Conservation (phyloP, 1,140 invertebrate species). For the Pissodes strobi region DNA sequence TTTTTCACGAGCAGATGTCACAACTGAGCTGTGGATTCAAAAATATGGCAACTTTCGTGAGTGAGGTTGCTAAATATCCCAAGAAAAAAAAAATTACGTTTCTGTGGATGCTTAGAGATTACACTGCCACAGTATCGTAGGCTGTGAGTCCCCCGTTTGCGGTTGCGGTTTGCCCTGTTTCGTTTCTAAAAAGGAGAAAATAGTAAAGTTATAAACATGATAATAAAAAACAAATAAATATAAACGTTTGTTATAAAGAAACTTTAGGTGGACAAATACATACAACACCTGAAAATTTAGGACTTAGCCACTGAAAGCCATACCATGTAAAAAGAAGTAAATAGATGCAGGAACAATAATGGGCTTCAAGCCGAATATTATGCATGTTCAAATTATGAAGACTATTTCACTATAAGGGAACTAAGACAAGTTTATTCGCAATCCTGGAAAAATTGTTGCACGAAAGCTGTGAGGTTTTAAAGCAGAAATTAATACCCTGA, state of each 20-base stretch:
- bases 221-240: not conserved
- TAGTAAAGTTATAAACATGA: too few relatives aligned
- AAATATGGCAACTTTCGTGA: too few relatives aligned
- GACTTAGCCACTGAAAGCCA: not conserved
- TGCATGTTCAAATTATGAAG: too few relatives aligned
- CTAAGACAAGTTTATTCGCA: too few relatives aligned
- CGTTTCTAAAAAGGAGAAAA: constrained; percentile 80
- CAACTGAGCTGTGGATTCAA: too few relatives aligned
- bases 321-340: not conserved
- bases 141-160: constrained; percentile 83
- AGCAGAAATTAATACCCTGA: too few relatives aligned
- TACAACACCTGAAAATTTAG: not conserved
- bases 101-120: constrained; percentile 70
- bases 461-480: too few relatives aligned
- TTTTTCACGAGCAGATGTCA: too few relatives aligned
- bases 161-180: constrained; percentile 71
- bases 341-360: too few relatives aligned
- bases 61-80: constrained; percentile 24
- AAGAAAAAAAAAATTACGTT: constrained; percentile 11
- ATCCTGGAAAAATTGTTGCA: too few relatives aligned
- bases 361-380: too few relatives aligned
- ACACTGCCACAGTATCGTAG: constrained; percentile 97
- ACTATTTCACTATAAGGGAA: too few relatives aligned
- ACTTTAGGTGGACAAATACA: constrained; percentile 2
- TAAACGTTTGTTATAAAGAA: constrained; percentile 1